Base-by-base conservation (phyloP, 92 coral and sea anemone genomes). In the Pocillopora meandrina region DNA sequence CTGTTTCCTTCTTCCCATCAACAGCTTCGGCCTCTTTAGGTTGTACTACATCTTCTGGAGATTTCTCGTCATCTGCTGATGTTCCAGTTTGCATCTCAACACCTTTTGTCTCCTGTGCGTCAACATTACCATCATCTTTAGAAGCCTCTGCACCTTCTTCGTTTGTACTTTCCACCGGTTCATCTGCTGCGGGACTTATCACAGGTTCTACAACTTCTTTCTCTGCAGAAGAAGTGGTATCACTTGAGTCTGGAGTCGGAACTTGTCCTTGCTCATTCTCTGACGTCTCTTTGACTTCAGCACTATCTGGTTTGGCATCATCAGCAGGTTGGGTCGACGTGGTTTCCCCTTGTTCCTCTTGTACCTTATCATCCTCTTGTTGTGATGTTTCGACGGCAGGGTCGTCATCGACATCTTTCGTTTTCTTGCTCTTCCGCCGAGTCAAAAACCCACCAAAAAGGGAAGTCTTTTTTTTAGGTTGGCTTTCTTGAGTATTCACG, bases 351-450 rank as follows among this genome's bases (percentile, higher is more conserved):
- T 81, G 85, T 2, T 61, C 34, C 26, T 71, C 85, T 26, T 20
- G 60, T 0, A 12, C 42, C n/a, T 58, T 36, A 33, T 71, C 71
- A n/a, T 47, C 47, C 9, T 71, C 57, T 71, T 81, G 20, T 70
- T 70, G 74, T 34, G 74, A 12, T 70, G 74, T 20, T 71, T 69
- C 70, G 26, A 26, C 71, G 14, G 77, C 13, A 19, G 70, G 59
- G 16, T 60, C 21, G 10, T 76, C 60, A 1, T 0, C 20, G 12
- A 42, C 72, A 23, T 47, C 82, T 23, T 78, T 78, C 8, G 85
- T 33, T 71, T 81, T 81, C 70, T 59, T 81, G 70, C 85, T 81
- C 34, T 81, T 81, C 13, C 70, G 75, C 56, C 85, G 77, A 13
- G 61, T 59, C 59, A 81, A 81, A 20, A 81, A 57, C 0, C 77